Evolutionary conservation across 2,797 vertebrate species (phyloP), one percentile per base, ranked within the genome.

Genomic region (Enteromius viviparus): DNA sequence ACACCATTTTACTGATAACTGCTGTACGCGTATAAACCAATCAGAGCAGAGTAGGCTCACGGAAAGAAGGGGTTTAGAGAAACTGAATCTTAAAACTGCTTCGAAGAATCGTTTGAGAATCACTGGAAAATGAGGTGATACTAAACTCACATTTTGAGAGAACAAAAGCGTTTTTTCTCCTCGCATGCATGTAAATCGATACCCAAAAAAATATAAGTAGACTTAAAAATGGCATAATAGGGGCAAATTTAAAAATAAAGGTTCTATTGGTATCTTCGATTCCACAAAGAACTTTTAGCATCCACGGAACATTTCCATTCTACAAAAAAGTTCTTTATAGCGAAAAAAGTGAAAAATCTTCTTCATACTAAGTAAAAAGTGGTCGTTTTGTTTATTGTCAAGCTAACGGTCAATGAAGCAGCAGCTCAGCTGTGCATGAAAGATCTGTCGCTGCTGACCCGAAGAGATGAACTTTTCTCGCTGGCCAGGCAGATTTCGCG

Each of bases 331-430:
- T 15, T 29, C 2, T 60, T 60, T 14, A 55, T 55, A 58, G 53
- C 9, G 1, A 9, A 23, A n/a, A 58, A 58, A 4, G 21, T 10
- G 17, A 51, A 51, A 19, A 51, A 51, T 51, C 17, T 6, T 51
- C 17, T 53, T 53, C 17, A 21, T 53, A 53, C 17, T 8, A 53
- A 21, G 4, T 23, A 23, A 58, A 58, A 23, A 23, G 53, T 58
- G 55, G 10, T 23, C 1, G 4, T 23, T 58, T 58, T 23, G 4
- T 53, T 62, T 32, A 26, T 34, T 70, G 29, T 64, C 17, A 53
- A 96, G 96, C 94, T 96, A 12, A 96, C 95, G 1, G 95, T 96
- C 64, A 96, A 96, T 1, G 96, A 96, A 90, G 96, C 95, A 2
- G 95, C 96, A 0, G 96, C 96, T 74, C 96, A 96, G 89, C 92